Percentiles rank a stretch among this genome's conserved stretches.
Conservation (phyloP, 30 jellyfish, hydroid and myxozoan genomes). For the Aurelia coerulea region DNA sequence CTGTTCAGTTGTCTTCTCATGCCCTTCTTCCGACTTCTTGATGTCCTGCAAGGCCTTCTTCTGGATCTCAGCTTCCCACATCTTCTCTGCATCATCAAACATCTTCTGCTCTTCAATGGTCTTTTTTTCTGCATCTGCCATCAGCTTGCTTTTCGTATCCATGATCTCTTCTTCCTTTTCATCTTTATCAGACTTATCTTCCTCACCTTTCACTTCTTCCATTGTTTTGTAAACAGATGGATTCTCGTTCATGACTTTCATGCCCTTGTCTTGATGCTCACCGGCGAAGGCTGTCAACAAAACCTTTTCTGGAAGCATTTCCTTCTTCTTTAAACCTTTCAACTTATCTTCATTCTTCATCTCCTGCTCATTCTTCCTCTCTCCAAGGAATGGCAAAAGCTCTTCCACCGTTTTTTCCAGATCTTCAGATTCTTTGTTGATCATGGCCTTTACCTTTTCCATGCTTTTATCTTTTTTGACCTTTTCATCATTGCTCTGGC, state of each 20-base stretch:
- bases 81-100: slow-evolving; percentile 64
- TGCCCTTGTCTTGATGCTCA: not conserved
- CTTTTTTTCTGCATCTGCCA: slow-evolving; percentile 19
- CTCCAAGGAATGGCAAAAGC: slow-evolving; percentile 43
- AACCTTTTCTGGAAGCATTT: slow-evolving; percentile 2
- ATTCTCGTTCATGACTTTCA: slow-evolving; percentile 3
- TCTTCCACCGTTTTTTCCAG: slow-evolving; percentile 64
- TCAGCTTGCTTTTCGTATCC: slow-evolving; percentile 17
- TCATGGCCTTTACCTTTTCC: not conserved
- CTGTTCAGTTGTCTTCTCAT: slow-evolving; percentile 37
- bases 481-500: slow-evolving; percentile 11
- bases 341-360: not conserved
- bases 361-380: slow-evolving; percentile 8
- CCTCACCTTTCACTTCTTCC: slow-evolving; percentile 33
- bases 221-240: slow-evolving; percentile 14
- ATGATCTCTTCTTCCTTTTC: slow-evolving; percentile 52
- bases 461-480: not conserved
- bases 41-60: slow-evolving; percentile 47
- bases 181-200: slow-evolving; percentile 16
- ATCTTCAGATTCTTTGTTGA: slow-evolving; percentile 51
- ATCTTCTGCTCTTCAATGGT: slow-evolving; percentile 34
- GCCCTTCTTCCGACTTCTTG: not conserved
- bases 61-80: slow-evolving; percentile 54
- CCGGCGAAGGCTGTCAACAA: slow-evolving; percentile 8
- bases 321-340: not conserved